Conservation (phyloP, 1,140 invertebrate species). For the Bombus cullumanus region DNA sequence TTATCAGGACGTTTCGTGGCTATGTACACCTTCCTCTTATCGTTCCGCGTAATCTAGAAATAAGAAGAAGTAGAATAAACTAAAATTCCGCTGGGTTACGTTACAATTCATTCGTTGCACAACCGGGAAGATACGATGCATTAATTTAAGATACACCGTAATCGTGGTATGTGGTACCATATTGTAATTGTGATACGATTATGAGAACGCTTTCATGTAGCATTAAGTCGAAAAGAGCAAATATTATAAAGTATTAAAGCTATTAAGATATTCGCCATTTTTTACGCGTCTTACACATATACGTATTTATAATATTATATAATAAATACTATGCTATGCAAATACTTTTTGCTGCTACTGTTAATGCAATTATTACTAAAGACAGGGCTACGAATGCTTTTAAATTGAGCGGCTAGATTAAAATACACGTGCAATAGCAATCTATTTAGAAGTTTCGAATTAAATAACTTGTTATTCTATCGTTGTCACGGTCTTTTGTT, state of each 20-base stretch:
- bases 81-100: not conserved
- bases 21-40: not conserved
- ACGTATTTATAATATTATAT: no score
- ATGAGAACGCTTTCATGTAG: not conserved
- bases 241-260: conserved; percentile 26
- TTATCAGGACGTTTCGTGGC: not conserved
- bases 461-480: no score
- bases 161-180: not conserved
- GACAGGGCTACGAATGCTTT: no score
- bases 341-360: no score
- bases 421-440: no score
- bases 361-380: no score
- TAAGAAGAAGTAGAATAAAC: conserved; percentile 15
- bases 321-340: no score
- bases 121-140: no score
- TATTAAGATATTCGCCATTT: not conserved
- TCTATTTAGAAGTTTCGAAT: no score
- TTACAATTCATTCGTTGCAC: not conserved
- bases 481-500: no score
- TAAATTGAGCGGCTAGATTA: no score
- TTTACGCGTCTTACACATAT: not conserved
- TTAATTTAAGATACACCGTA: conserved; percentile 1
- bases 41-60: not conserved
- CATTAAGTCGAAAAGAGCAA: not conserved
- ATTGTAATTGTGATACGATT: not conserved